Evolutionary conservation across 2,888 invertebrate genomes (phyloP).

Genomic region (Stenolophus ochropezus): DNA sequence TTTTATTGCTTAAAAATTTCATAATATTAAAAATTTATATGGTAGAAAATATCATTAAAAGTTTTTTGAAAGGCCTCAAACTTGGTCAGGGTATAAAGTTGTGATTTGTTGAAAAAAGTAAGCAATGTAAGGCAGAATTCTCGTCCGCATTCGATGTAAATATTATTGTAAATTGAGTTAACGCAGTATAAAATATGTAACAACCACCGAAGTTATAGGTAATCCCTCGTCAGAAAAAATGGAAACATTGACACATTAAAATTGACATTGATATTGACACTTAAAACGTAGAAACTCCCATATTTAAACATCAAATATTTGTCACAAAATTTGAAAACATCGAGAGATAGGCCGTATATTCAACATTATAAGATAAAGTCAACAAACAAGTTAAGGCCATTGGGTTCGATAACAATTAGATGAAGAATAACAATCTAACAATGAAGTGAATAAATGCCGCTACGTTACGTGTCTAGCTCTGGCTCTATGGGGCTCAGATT

Average conservation of each 20-base stretch:
- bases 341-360: conserved; percentile 41
- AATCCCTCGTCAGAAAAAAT: conserved; percentile 2
- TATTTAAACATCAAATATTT: conserved; percentile 30
- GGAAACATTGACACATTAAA: conserved; percentile 7
- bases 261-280: conserved; percentile 13
- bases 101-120: not conserved
- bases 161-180: conserved; percentile 20
- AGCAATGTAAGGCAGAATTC: not conserved
- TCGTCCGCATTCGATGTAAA: not conserved
- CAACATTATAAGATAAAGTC: conserved; percentile 29
- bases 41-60: no score
- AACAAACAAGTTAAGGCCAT: conserved; percentile 58
- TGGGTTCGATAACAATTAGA: conserved; percentile 56
- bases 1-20: no score
- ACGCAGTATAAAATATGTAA: conserved; percentile 16
- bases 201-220: conserved; percentile 38
- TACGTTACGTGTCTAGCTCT: conserved; percentile 25
- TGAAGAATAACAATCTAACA: conserved; percentile 44
- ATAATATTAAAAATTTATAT: no score
- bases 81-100: no score
- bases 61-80: no score
- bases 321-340: conserved; percentile 29
- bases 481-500: conserved; percentile 8
- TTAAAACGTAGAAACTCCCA: conserved; percentile 34
- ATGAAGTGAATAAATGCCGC: conserved; percentile 27